A percentile compares a stretch with the other conserved stretches of the same genome.
Evolutionary conservation across 1,140 invertebrate genomes (phyloP).

Genomic region (Drosophila triauraria): DNA sequence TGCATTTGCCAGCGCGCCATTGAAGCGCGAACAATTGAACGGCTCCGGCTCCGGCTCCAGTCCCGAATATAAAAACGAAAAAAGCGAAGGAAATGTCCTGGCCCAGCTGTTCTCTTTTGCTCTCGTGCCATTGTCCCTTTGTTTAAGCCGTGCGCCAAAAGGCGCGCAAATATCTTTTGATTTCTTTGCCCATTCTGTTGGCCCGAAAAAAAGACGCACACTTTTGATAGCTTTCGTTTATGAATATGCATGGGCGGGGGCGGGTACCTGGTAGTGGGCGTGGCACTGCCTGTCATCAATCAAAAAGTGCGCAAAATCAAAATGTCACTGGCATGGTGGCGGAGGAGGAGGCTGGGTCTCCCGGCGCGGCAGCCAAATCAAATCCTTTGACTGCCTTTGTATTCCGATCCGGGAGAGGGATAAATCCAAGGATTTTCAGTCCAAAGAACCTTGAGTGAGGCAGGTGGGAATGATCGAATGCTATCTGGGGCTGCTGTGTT

Average conservation of each 20-base stretch:
- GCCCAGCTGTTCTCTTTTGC: conserved; percentile 79
- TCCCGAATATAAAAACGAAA: conserved; percentile 4
- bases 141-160: conserved; percentile 74
- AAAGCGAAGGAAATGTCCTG: conserved; percentile 23
- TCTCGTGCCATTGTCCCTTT: conserved; percentile 62
- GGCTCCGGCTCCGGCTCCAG: conserved; percentile 35
- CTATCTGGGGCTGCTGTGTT: neutral
- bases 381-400: conserved; percentile 23
- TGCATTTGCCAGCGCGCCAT: conserved; percentile 72
- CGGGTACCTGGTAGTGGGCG: conserved; percentile 6
- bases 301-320: conserved; percentile 83
- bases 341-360: conserved; percentile 1
- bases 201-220: conserved; percentile 66
- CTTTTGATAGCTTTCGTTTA: conserved; percentile 82
- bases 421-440: conserved; percentile 1
- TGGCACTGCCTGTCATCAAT: conserved; percentile 71
- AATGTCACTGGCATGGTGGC: conserved; percentile 58
- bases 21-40: conserved; percentile 69
- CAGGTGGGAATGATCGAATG: conserved; percentile 16
- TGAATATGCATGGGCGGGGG: conserved; percentile 44
- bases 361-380: conserved; percentile 21
- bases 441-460: neutral
- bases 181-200: conserved; percentile 51
- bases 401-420: neutral
- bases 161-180: conserved; percentile 81